phyloP scores from a whole-genome alignment of 2,888 invertebrate genomes.

The Hirtodrosophila alboralis region DNA sequence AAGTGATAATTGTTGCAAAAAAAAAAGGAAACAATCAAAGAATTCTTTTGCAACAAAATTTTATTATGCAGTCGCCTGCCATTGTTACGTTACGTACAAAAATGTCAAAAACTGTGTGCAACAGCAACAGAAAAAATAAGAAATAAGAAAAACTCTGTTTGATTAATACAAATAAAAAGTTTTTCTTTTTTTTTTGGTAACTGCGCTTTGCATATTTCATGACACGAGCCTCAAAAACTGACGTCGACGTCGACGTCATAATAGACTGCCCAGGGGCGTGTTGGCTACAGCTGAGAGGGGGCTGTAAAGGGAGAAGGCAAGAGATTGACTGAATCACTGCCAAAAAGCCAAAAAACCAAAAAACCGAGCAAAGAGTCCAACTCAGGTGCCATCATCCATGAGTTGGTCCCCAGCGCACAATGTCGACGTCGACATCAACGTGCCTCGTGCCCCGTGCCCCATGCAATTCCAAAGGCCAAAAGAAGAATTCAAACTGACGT shows the following conservation, averaged over 20 bases:
- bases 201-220: conserved; percentile 80
- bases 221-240: conserved; percentile 66
- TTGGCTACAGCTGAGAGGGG: background rate
- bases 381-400: conserved; percentile 45
- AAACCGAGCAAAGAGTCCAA: conserved; percentile 26
- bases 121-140: no score
- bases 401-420: conserved; percentile 62
- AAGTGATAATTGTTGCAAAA: conserved; percentile 40
- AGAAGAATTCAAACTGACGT: no score
- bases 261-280: conserved; percentile 44
- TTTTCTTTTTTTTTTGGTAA: no score
- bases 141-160: conserved; percentile 72
- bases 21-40: conserved; percentile 59
- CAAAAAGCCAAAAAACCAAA: conserved; percentile 26
- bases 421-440: conserved; percentile 74
- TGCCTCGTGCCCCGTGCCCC: conserved; percentile 29
- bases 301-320: no score
- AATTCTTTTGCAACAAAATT: conserved; percentile 17
- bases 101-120: conserved; percentile 54
- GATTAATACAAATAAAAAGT: conserved; percentile 81
- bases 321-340: conserved; percentile 36
- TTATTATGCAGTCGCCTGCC: conserved; percentile 56
- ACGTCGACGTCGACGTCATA: conserved; percentile 40
- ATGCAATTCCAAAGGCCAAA: background rate
- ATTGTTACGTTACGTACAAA: conserved; percentile 53